phyloP scores from a whole-genome alignment of 2,888 invertebrate genomes.

The Junonia oenone region DNA sequence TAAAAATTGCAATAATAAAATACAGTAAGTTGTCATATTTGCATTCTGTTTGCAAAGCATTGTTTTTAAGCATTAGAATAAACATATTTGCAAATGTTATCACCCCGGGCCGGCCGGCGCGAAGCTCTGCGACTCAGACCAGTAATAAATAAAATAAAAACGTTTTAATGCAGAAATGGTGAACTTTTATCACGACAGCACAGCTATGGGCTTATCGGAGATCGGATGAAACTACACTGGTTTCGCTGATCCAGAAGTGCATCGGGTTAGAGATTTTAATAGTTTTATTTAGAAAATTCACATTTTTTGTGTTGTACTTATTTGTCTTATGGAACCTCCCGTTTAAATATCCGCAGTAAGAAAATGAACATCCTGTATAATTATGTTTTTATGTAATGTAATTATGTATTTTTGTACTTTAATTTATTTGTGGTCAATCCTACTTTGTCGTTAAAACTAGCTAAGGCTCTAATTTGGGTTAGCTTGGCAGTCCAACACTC shows the following conservation, averaged over 20 bases:
- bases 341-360: too few species aligned
- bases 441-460: too few species aligned
- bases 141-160: neutral
- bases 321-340: too few species aligned
- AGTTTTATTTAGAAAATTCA: neutral
- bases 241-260: neutral
- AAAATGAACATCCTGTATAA: too few species aligned
- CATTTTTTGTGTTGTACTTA: too few species aligned
- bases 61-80: neutral
- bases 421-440: too few species aligned
- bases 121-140: neutral
- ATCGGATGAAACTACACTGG: constrained; percentile 5
- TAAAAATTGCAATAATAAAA: too few species aligned
- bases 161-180: neutral
- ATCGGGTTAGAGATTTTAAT: neutral
- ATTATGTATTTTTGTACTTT: too few species aligned
- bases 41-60: neutral
- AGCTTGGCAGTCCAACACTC: too few species aligned
- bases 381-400: too few species aligned
- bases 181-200: constrained; percentile 2
- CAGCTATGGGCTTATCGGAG: constrained; percentile 1
- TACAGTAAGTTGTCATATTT: too few species aligned
- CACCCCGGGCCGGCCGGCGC: neutral
- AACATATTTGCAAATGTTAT: neutral
- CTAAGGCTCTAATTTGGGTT: too few species aligned